phyloP scores from a whole-genome alignment of 2,113 vertebrate species.

The Anas platyrhynchos region DNA sequence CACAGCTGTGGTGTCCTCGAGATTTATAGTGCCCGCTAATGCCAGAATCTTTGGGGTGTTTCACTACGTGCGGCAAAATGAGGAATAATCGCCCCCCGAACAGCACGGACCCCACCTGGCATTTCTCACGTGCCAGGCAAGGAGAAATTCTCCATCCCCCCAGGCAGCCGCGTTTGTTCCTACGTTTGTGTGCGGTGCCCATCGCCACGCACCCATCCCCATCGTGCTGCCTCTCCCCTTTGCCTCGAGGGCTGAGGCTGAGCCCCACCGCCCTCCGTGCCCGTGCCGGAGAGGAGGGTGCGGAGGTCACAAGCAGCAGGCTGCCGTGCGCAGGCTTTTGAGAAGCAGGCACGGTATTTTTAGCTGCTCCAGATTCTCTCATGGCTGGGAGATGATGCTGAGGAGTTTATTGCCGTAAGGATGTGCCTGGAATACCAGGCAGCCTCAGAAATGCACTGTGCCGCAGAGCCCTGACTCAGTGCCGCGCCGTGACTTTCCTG shows the following conservation, averaged over 20 bases:
- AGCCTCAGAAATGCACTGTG: constrained; percentile 69
- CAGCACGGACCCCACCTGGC: not conserved
- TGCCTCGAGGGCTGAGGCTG: not conserved
- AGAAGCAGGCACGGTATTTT: constrained; percentile 71
- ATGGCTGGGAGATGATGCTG: constrained; percentile 64
- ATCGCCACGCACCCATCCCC: accelerated
- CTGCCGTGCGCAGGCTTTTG: constrained; percentile 26
- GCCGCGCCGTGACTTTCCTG: constrained; percentile 49
- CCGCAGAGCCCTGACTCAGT: constrained; percentile 66
- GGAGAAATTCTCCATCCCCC: not conserved
- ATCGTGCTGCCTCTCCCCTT: not conserved
- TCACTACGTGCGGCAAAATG: constrained; percentile 39
- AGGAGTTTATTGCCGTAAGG: constrained; percentile 67
- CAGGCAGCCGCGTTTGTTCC: not conserved
- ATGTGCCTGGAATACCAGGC: constrained; percentile 73
- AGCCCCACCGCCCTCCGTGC: not conserved
- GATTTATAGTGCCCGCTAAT: constrained; percentile 68
- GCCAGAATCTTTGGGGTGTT: constrained; percentile 59
- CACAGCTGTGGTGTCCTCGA: constrained; percentile 71
- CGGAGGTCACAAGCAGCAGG: constrained; percentile 36
- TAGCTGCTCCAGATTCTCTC: constrained; percentile 73
- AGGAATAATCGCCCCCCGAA: constrained; percentile 19
- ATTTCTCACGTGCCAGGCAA: not conserved
- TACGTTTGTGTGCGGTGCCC: not conserved
- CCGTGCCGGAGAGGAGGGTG: not conserved